phyloP scores from a whole-genome alignment of 2,888 invertebrate genomes.

The Sesia apiformis region DNA sequence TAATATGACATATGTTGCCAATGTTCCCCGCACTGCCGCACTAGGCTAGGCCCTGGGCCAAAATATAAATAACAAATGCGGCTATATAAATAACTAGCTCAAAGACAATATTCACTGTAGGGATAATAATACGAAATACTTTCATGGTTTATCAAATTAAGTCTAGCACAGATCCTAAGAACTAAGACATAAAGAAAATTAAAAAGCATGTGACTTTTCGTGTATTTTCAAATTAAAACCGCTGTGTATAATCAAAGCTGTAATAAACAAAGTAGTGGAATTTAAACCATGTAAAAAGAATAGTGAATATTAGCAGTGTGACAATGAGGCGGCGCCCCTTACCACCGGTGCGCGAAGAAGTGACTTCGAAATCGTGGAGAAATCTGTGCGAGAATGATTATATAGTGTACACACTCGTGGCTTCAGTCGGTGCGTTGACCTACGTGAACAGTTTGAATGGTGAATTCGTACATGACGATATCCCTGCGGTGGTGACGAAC shows the following conservation, averaged over 20 bases:
- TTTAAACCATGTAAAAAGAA: neutral
- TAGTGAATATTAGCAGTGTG: neutral
- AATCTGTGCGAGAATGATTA: slow-evolving; percentile 65
- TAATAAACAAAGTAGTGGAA: slow-evolving; percentile 1
- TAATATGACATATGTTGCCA: no score
- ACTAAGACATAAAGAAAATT: no score
- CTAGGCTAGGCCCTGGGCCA: no score
- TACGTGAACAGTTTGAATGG: slow-evolving; percentile 84
- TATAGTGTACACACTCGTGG: slow-evolving; percentile 77
- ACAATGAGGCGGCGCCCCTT: slow-evolving; percentile 66
- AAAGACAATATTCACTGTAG: no score
- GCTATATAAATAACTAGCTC: no score
- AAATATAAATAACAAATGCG: no score
- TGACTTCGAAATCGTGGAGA: slow-evolving; percentile 37
- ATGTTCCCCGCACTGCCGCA: no score
- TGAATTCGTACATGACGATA: slow-evolving; percentile 92
- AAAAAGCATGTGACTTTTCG: no score
- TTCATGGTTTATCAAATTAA: no score
- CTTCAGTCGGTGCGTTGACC: slow-evolving; percentile 78
- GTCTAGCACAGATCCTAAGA: no score
- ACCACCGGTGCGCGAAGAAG: slow-evolving; percentile 63
- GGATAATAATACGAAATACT: no score
- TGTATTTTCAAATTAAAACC: no score
- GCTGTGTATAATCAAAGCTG: neutral
- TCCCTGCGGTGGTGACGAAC: slow-evolving; percentile 87